phyloP scores from a whole-genome alignment of 2,888 invertebrate species.

The Drosophila prostipennis region DNA sequence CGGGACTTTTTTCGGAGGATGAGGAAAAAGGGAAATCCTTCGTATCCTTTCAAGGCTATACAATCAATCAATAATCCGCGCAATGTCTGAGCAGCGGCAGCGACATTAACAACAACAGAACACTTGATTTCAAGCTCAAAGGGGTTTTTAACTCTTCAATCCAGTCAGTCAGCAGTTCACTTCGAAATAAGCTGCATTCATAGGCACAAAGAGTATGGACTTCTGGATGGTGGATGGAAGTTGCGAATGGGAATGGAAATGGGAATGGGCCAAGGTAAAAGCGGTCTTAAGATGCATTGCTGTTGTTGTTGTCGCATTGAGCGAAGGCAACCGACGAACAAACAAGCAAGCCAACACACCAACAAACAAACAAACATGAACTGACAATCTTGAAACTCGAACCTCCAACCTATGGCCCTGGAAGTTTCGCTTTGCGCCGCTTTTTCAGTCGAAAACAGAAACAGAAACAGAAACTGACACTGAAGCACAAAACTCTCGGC shows the following conservation, averaged over 20 bases:
- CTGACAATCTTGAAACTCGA: constrained; percentile 32
- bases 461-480: not conserved
- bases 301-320: constrained; percentile 23
- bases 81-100: constrained; percentile 6
- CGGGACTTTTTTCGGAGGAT: not conserved
- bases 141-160: constrained; percentile 7
- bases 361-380: constrained; percentile 37
- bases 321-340: not conserved
- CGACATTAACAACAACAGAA: constrained; percentile 33
- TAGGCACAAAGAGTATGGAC: constrained; percentile 6
- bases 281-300: constrained; percentile 16
- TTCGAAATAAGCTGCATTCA: constrained; percentile 29
- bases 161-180: not conserved
- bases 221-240: not conserved
- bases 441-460: not conserved
- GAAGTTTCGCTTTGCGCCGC: not conserved
- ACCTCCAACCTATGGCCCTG: constrained; percentile 4
- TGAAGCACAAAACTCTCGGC: constrained; percentile 25
- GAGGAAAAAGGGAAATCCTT: not conserved
- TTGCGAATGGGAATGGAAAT: not conserved
- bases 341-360: constrained; percentile 3
- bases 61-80: constrained; percentile 42
- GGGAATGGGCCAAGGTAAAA: constrained; percentile 8
- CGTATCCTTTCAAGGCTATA: constrained; percentile 10
- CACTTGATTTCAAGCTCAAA: constrained; percentile 28